Base-by-base conservation (phyloP, 2,113 vertebrate genomes). In the Thunnus maccoyii region DNA sequence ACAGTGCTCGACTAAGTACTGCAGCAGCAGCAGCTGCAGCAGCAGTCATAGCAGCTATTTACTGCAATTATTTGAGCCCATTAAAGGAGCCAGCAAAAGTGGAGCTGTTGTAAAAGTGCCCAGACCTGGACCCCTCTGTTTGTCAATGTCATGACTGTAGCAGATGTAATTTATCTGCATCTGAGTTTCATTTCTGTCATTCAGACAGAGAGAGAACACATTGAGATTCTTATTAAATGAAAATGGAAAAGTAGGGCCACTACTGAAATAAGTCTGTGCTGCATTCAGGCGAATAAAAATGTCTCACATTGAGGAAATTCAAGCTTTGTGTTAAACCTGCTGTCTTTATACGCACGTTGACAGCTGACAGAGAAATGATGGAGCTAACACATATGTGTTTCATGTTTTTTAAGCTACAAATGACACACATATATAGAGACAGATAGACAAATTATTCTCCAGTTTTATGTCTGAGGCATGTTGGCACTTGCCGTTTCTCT, bases 51-150 rank as follows among this genome's bases (percentile, higher is more conserved):
- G 63, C 77, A 78, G 82, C 46, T 79, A 76, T 86, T 87, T 78
- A 71, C 83, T 84, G 78, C 75, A 75, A 89, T 87, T 85, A 87
- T 85, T 75, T 60, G 20, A 78, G 27, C 56, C 87, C 76, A 85
- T 91, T 83, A 84, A 85, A 80, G 76, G 68, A 83, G 52, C 17
- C 17, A 13, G 61, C 3, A 15, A 66, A 27, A 56, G 44, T 17
- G 30, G 48, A 44, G 57, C 30, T 25, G 75, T 73, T 78, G 20
- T 51, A 25, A 72, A 68, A 71, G 22, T 55, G 22, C 44, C 11
- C 58, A 25, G 63, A 77, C 46, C 72, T 32, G 54, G 66, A 41
- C 67, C n/a, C 10, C 13, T 78, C 17, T 47, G 56, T 78, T 48
- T 82, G 74, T 78, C 57, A 52, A 20, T 78, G 71, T 48, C 78